A percentile compares a stretch with the other conserved stretches of the same genome.
Evolutionary conservation across 2,113 vertebrate genomes (phyloP).

Genomic region (Ciconia maguari): DNA sequence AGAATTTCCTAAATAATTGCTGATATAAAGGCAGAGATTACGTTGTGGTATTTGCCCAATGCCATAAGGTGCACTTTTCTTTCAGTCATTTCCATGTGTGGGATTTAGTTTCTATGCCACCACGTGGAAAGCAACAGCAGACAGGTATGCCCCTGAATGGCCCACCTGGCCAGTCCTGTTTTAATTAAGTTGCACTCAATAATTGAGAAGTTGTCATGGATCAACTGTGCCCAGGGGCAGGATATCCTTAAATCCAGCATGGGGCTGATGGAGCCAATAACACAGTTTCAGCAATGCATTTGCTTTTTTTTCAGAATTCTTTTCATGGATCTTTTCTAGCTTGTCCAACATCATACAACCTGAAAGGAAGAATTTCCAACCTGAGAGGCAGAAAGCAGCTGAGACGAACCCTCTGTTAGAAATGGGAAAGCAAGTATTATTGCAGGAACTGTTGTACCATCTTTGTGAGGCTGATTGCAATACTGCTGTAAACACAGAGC

Average conservation of each 20-base stretch:
- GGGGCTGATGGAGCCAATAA: not conserved
- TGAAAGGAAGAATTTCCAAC: not conserved
- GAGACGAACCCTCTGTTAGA: not conserved
- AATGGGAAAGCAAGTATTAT: not conserved
- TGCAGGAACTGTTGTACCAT: rapidly evolving
- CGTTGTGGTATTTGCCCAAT: not conserved
- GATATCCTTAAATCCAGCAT: rapidly evolving
- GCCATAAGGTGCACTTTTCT: not conserved
- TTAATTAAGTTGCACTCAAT: not conserved
- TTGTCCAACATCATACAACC: not conserved
- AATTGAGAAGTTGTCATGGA: not conserved
- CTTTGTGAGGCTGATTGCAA: not conserved
- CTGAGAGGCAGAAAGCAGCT: not conserved
- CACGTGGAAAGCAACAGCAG: rapidly evolving
- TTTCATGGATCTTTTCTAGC: not conserved
- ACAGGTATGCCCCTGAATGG: not conserved
- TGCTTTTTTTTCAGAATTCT: not conserved
- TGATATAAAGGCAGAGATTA: not conserved
- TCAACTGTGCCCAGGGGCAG: not conserved
- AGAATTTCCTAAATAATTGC: not conserved
- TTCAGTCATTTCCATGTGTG: not conserved
- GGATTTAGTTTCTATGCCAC: not conserved
- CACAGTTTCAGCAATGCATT: not conserved
- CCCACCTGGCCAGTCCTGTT: not conserved
- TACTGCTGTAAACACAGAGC: not conserved